Percentiles rank a stretch among this genome's conserved stretches.
phyloP scores from a whole-genome alignment of 2,797 vertebrate genomes.

The Scolopax rusticola region DNA sequence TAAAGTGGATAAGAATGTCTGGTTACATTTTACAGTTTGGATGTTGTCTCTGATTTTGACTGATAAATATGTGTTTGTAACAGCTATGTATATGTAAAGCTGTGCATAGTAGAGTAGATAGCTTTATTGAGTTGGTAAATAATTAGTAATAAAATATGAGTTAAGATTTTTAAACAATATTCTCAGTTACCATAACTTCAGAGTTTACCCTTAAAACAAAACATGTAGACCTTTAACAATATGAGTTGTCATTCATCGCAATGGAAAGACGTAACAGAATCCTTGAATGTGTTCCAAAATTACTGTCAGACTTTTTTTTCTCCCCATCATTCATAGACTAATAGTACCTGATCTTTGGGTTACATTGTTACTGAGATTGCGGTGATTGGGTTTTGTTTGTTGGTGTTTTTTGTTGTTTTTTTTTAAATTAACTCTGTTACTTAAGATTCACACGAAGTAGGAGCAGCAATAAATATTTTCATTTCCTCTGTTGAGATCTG shows the following conservation, averaged over 20 bases:
- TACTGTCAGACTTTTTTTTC: background rate
- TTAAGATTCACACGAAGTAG: background rate
- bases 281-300: background rate
- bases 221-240: background rate
- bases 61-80: background rate
- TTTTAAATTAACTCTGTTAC: background rate
- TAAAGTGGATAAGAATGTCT: background rate
- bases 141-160: background rate
- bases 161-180: background rate
- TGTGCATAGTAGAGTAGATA: background rate
- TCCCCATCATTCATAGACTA: background rate
- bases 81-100: background rate
- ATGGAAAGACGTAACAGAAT: background rate
- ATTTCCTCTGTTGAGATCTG: background rate
- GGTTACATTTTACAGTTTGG: background rate
- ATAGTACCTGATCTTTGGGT: background rate
- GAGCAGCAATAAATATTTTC: background rate
- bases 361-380: background rate
- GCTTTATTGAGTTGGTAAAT: background rate
- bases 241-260: background rate
- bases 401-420: background rate
- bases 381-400: background rate
- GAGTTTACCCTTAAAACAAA: background rate
- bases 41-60: conserved; percentile 20
- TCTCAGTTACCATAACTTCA: background rate